Conservation (phyloP, 2,797 vertebrate genomes). For the Sternarchorhynchus goeldii region DNA sequence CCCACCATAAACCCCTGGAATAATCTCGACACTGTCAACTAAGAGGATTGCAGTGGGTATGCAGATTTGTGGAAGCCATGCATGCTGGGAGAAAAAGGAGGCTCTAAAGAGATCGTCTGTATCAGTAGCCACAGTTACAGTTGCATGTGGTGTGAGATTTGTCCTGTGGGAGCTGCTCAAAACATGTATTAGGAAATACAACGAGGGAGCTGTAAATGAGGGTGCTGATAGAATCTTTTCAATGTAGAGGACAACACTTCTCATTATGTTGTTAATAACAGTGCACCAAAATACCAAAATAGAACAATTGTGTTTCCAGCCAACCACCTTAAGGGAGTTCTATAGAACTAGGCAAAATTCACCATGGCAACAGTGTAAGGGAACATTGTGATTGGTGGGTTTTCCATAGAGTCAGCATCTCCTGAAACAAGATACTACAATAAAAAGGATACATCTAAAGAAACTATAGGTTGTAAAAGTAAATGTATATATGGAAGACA, state of each 20-base stretch:
- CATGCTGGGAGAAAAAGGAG: constrained; percentile 47
- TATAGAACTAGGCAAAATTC: not conserved
- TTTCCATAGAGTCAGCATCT: constrained; percentile 13
- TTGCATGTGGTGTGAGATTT: not conserved
- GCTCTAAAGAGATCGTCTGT: not conserved
- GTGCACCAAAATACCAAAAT: not conserved
- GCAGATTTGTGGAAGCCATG: constrained; percentile 37
- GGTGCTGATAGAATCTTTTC: not conserved
- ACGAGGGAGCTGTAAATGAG: not conserved
- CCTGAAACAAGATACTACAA: constrained; percentile 19
- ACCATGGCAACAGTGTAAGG: constrained; percentile 39
- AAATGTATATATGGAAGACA: not conserved
- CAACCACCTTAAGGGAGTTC: constrained; percentile 25
- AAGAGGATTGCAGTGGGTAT: constrained; percentile 55
- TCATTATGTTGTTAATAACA: not conserved
- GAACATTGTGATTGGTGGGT: constrained; percentile 43
- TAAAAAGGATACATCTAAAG: not conserved
- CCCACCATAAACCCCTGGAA: constrained; percentile 43
- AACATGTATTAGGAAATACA: not conserved
- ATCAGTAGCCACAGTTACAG: constrained; percentile 14
- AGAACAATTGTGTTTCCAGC: not conserved
- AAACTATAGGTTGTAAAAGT: not conserved
- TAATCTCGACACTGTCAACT: constrained; percentile 53
- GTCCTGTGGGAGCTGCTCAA: not conserved
- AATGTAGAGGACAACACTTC: not conserved